These are phyloP conservation scores for Harpagoxenus sublaevis DNA, from an alignment of 2,888 invertebrate species.

Conservation along the genomic window DNA sequence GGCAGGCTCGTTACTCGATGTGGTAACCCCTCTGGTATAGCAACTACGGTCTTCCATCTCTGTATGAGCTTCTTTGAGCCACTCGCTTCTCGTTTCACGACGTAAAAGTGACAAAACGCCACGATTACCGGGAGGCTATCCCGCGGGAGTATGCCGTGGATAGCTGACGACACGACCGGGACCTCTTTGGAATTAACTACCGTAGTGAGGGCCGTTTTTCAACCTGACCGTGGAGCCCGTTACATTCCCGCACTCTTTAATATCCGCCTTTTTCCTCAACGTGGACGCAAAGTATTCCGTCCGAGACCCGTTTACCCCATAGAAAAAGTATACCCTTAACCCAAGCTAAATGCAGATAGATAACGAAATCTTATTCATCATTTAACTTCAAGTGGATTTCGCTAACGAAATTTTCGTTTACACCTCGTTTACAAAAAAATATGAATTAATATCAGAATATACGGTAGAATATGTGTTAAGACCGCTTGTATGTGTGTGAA, in stretches of 20 bases:
- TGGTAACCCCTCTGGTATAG: slow-evolving; percentile 10
- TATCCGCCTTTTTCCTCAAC: slow-evolving; percentile 22
- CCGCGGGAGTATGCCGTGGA: slow-evolving; percentile 72
- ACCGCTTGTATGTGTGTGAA: too few relatives aligned
- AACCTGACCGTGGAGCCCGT: slow-evolving; percentile 62
- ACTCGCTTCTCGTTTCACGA: slow-evolving; percentile 46
- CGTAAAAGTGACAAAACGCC: slow-evolving; percentile 82
- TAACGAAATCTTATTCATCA: slow-evolving; percentile 20
- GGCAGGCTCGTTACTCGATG: slow-evolving; percentile 28
- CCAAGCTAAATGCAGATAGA: slow-evolving; percentile 4
- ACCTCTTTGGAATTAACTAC: slow-evolving; percentile 82
- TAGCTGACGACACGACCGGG: slow-evolving; percentile 81
- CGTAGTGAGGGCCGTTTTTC: slow-evolving; percentile 74
- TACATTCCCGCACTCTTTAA: slow-evolving; percentile 34
- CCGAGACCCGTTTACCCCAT: background rate
- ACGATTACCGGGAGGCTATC: slow-evolving; percentile 80
- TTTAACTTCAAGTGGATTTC: slow-evolving; percentile 13
- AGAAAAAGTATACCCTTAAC: slow-evolving; percentile 11
- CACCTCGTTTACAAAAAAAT: background rate
- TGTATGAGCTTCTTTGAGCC: slow-evolving; percentile 31
- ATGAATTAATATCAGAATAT: background rate
- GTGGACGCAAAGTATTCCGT: background rate
- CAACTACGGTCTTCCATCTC: slow-evolving; percentile 26
- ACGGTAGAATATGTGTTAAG: too few relatives aligned
- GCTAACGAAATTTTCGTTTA: slow-evolving; percentile 7